These are phyloP conservation scores for Cervus canadensis DNA, from an alignment of 2,113 vertebrate species.

Conservation along the genomic window DNA sequence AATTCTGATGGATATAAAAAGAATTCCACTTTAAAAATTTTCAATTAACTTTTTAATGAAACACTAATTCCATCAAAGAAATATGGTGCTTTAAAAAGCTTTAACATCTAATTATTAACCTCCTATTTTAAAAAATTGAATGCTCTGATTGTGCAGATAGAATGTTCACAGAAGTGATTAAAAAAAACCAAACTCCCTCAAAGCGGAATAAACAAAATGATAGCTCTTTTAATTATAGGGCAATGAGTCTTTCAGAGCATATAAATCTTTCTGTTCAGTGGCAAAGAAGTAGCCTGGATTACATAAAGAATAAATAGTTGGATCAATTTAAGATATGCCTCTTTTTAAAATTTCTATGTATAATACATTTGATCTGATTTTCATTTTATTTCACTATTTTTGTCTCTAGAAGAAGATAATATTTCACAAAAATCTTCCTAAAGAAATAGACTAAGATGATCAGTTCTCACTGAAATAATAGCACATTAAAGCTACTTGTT, in stretches of 20 bases:
- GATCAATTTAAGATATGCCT: not conserved
- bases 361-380: not conserved
- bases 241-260: not conserved
- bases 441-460: accelerated
- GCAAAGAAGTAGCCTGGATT: not conserved
- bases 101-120: constrained; percentile 6
- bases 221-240: not conserved
- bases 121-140: not conserved
- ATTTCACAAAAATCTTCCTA: not conserved
- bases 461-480: accelerated
- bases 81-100: not conserved
- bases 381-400: not conserved
- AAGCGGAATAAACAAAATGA: not conserved
- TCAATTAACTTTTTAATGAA: constrained; percentile 62
- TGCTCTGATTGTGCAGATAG: not conserved
- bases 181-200: not conserved
- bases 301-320: not conserved
- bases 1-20: not conserved
- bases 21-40: constrained; percentile 41
- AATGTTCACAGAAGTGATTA: not conserved
- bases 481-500: not conserved
- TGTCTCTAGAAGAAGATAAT: not conserved
- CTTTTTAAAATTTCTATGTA: not conserved
- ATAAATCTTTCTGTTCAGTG: not conserved
- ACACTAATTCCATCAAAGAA: constrained; percentile 53